Evolutionary conservation across 2,888 invertebrate genomes (phyloP).

Genomic region (Drosophila kanekoi): DNA sequence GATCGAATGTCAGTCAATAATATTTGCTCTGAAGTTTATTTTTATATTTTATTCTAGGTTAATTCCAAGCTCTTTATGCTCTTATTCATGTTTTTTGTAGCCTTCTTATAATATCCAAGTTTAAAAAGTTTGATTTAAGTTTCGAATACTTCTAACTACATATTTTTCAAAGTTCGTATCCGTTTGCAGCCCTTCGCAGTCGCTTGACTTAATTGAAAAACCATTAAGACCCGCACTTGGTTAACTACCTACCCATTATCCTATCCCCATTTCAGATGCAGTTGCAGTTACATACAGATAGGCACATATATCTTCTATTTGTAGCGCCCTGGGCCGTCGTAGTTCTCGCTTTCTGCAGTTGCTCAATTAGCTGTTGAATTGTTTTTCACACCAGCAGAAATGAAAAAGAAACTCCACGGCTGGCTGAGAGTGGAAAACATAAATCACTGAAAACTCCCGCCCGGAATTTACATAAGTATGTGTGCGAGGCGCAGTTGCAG

Average conservation of each 20-base stretch:
- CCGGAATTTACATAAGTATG: constrained; percentile 72
- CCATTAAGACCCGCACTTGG: constrained; percentile 31
- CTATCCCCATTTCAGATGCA: constrained; percentile 2
- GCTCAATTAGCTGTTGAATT: constrained; percentile 68
- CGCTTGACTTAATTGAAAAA: constrained; percentile 22
- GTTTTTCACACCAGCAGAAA: constrained; percentile 55
- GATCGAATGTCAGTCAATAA: no score
- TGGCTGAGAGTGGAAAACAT: constrained; percentile 44
- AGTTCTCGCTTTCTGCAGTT: constrained; percentile 20
- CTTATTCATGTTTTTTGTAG: no score
- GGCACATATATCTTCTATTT: neutral
- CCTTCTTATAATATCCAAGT: no score
- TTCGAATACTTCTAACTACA: neutral
- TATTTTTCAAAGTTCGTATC: neutral
- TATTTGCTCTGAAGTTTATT: no score
- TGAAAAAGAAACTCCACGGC: constrained; percentile 2
- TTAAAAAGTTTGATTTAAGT: no score
- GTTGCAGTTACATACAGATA: no score
- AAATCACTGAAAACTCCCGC: constrained; percentile 59
- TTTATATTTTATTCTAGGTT: no score
- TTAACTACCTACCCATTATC: constrained; percentile 14
- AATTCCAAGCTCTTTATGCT: no score
- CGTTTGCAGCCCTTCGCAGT: neutral
- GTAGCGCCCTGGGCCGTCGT: neutral
- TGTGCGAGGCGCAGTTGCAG: constrained; percentile 25